A percentile compares a stretch with the other conserved stretches of the same genome.
Conservation (phyloP, 2,113 vertebrate species). For the Chloropsis cyanopogon region DNA sequence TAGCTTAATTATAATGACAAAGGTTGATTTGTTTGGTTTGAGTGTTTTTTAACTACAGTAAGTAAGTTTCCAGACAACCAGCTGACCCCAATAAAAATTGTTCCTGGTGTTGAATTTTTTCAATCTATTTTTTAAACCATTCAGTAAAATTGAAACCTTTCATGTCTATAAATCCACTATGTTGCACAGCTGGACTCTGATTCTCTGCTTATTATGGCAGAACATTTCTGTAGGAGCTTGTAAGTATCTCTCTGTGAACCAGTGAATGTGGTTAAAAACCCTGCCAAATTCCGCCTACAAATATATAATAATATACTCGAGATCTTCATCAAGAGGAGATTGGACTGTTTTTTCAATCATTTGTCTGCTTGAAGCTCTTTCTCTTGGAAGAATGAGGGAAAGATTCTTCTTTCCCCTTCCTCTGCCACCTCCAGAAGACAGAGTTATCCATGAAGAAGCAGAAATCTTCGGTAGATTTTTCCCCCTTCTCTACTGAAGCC, state of each 20-base stretch:
- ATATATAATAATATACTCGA: not conserved
- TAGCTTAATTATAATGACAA: not conserved
- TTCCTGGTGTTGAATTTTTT: not conserved
- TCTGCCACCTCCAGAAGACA: not conserved
- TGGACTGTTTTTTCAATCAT: not conserved
- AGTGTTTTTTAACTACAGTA: not conserved
- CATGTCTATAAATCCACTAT: not conserved
- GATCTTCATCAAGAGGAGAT: not conserved
- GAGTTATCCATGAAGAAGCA: not conserved
- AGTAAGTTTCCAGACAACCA: not conserved
- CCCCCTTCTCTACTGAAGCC: not conserved
- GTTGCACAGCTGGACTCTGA: not conserved
- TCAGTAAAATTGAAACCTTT: not conserved
- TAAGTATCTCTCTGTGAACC: not conserved
- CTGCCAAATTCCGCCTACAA: not conserved
- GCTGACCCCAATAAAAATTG: fast-evolving
- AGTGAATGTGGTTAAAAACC: not conserved
- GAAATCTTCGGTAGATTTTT: not conserved
- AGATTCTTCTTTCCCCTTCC: not conserved
- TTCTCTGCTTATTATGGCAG: not conserved
- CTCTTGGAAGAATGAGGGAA: not conserved
- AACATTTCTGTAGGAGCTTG: not conserved
- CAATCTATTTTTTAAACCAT: not conserved
- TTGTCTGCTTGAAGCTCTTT: not conserved
- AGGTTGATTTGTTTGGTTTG: not conserved